Evolutionary conservation across 2,113 vertebrate genomes (phyloP), one percentile per base, ranked within the genome.

Genomic region (Trichechus manatus): DNA sequence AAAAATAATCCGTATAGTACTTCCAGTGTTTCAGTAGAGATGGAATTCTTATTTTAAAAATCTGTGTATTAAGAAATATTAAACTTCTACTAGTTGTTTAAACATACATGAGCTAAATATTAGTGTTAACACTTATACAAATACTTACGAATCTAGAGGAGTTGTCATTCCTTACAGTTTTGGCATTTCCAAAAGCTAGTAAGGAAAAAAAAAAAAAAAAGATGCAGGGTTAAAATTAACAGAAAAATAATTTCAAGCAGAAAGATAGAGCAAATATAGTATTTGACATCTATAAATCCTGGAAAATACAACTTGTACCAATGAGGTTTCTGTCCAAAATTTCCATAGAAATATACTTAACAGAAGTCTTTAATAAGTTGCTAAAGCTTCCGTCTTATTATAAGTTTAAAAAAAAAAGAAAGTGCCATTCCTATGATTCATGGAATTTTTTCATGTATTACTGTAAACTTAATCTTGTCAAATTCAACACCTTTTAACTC

Each of bases 91-190:
- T 77, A 53, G 50, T 88, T 92, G 85, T 91, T 93, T 97, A 96
- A 94, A 94, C 72, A 95, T 42, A 85, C 64, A 93, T 75, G 47
- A 93, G 39, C 27, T 87, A 97, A 97, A 96, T 92, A 93, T 93
- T 89, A 90, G 86, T 64, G 66, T 82, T 92, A 97, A 81, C 82
- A 95, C 96, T 94, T 94, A 72, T 68, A 93, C 44, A 97, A 94
- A 98, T 99, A 99, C 99, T 99, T 98, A 99, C 99, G 97, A 99
- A 99, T 99, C 99, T 99, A 89, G 99, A 99, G 1, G 99, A 99
- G 98, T 99, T 99, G 98, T 99, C 99, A 92, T 99, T 99, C 97
- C 99, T 99, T 93, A 99, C 98, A 29, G 99, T 99, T 99, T 99
- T 99, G 96, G 99, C 99, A 98, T 99, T 99, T 98, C 99, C 99